phyloP scores from a whole-genome alignment of 30 jellyfish, hydroid and myxozoan genomes.

The Pseudorhiza aurosa region DNA sequence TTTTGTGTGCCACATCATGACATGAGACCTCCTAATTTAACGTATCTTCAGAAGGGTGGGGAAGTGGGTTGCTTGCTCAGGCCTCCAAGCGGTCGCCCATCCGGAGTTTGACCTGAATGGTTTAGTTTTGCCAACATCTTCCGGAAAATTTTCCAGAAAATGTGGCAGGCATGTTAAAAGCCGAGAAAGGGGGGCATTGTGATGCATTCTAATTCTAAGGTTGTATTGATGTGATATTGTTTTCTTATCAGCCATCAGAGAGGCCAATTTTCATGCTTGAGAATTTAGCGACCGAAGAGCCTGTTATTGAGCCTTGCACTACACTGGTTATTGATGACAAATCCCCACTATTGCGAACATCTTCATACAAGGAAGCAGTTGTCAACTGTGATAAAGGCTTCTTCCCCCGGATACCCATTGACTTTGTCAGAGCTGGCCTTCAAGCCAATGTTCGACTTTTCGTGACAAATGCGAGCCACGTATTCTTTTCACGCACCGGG shows the following conservation, averaged over 20 bases:
- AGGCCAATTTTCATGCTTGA: conserved; percentile 93
- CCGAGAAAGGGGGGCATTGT: background rate
- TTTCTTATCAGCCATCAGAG: conserved; percentile 47
- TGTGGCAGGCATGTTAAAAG: background rate
- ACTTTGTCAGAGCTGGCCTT: conserved; percentile 91
- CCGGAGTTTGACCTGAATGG: too few species aligned
- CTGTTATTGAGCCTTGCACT: background rate
- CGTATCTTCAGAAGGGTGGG: too few species aligned
- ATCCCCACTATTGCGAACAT: conserved; percentile 83
- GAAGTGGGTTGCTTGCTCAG: too few species aligned
- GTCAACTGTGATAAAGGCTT: conserved; percentile 78
- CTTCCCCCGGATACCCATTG: conserved; percentile 82
- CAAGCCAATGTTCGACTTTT: conserved; percentile 87
- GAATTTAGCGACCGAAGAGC: conserved; percentile 32
- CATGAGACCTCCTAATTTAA: too few species aligned
- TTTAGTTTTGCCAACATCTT: too few species aligned
- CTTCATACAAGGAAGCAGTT: conserved; percentile 98
- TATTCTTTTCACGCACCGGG: conserved; percentile 73
- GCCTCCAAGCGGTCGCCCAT: too few species aligned
- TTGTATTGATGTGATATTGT: too few species aligned
- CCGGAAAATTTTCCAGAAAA: too few species aligned
- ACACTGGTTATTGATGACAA: conserved; percentile 59
- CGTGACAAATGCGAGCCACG: conserved; percentile 78
- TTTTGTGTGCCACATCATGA: too few species aligned
- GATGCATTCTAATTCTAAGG: too few species aligned